A percentile compares a stretch with the other conserved stretches of the same genome.
Evolutionary conservation across 30 jellyfish, hydroid and myxozoan genomes (phyloP).

Genomic region (Aurelia coerulea): DNA sequence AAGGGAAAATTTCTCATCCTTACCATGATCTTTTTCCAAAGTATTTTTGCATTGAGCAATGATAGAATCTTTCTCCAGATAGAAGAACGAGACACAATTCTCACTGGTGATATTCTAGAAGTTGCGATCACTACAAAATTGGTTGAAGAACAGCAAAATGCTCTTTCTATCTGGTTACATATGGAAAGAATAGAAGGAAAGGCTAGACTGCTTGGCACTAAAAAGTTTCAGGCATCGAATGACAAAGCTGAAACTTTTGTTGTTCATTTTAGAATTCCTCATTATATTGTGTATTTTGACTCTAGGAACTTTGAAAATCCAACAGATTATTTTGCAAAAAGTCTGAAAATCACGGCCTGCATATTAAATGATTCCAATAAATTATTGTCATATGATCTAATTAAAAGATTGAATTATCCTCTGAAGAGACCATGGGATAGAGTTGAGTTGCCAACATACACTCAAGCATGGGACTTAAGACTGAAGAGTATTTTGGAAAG

Average conservation of each 20-base stretch:
- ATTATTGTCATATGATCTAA: neutral
- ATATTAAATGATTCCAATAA: neutral
- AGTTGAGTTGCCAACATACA: no score
- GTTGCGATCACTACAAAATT: neutral
- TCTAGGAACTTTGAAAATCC: constrained; percentile 21
- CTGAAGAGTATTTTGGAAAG: no score
- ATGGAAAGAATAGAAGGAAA: constrained; percentile 13
- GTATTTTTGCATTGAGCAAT: no score
- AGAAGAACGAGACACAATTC: no score
- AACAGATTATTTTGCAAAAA: constrained; percentile 36
- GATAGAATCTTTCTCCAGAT: no score
- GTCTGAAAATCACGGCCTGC: constrained; percentile 11
- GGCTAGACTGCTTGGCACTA: neutral
- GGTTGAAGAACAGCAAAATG: neutral
- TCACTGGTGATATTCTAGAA: neutral
- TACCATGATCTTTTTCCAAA: no score
- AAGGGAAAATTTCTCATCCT: no score
- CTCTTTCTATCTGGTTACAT: neutral
- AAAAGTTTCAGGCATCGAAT: neutral
- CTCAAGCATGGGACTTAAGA: no score
- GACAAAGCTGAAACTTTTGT: neutral
- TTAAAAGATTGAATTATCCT: no score
- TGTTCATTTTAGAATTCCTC: neutral
- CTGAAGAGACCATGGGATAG: no score
- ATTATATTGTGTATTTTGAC: neutral